phyloP scores from a whole-genome alignment of 2,113 vertebrate species.

The Odobenus rosmarus region DNA sequence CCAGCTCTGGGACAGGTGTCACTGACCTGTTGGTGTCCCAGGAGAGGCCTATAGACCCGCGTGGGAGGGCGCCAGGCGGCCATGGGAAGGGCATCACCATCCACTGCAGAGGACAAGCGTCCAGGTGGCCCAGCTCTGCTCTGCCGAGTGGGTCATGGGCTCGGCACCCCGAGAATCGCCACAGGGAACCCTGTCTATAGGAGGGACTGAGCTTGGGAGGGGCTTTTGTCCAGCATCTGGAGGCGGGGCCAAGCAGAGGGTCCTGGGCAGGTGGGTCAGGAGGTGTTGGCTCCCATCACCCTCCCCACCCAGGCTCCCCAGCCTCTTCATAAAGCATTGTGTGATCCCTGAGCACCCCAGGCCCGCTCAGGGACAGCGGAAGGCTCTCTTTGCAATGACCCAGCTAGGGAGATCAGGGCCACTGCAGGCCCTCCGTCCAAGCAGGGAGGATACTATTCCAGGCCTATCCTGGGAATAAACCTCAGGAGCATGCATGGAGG shows the following conservation, averaged over 20 bases:
- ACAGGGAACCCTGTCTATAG: not conserved
- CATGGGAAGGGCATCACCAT: not conserved
- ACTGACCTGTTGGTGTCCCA: too few species aligned
- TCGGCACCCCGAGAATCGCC: not conserved
- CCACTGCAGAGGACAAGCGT: not conserved
- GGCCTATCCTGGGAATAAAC: not conserved
- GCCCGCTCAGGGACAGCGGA: not conserved
- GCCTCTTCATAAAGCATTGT: accelerated
- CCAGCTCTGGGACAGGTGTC: not conserved
- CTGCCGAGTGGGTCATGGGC: not conserved
- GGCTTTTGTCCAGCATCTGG: not conserved
- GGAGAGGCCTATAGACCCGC: accelerated
- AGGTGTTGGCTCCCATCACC: not conserved
- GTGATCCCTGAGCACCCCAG: not conserved
- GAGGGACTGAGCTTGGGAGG: not conserved
- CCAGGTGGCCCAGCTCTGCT: not conserved
- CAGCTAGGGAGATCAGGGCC: too few species aligned
- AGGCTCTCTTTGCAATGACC: not conserved
- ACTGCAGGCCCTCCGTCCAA: not conserved
- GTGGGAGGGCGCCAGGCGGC: not conserved
- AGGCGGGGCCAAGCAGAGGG: not conserved
- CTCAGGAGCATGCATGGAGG: not conserved
- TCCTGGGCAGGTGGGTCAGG: not conserved
- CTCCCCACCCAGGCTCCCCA: not conserved
- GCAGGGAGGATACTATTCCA: not conserved